A percentile compares a stretch with the other conserved stretches of the same genome.
Conservation (phyloP, 2,888 invertebrate species). For the Trisateles emortualis region DNA sequence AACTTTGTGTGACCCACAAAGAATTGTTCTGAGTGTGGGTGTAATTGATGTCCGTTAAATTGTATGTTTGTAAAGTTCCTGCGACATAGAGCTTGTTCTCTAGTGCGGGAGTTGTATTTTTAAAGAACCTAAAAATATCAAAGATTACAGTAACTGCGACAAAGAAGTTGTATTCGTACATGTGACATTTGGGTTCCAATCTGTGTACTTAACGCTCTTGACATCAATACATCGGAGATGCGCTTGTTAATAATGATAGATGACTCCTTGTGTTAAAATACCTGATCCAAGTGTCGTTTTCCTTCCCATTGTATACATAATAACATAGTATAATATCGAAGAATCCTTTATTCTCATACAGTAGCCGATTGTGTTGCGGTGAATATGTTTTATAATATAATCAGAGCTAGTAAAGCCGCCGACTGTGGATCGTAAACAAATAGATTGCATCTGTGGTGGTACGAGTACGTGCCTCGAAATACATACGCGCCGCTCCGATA, state of each 20-base stretch:
- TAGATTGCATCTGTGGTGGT: slow-evolving; percentile 75
- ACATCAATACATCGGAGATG: neutral
- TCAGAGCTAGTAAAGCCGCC: slow-evolving; percentile 61
- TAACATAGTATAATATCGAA: slow-evolving; percentile 11
- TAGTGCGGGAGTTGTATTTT: neutral
- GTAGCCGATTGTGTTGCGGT: slow-evolving; percentile 18
- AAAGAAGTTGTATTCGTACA: no score
- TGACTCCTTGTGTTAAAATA: slow-evolving; percentile 6
- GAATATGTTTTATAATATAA: slow-evolving; percentile 56
- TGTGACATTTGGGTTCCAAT: no score
- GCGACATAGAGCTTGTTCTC: no score
- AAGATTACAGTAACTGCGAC: no score
- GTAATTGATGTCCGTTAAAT: no score
- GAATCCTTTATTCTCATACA: slow-evolving; percentile 7
- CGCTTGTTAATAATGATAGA: neutral
- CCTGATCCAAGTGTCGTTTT: slow-evolving; percentile 10
- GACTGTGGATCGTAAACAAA: slow-evolving; percentile 72
- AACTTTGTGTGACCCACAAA: no score
- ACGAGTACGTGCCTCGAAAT: slow-evolving; percentile 58
- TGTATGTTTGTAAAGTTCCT: no score
- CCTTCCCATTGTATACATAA: slow-evolving; percentile 16
- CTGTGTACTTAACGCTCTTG: neutral
- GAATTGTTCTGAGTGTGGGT: no score
- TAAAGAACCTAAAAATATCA: neutral
- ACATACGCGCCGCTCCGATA: slow-evolving; percentile 36